Base-by-base conservation (phyloP, 92 coral and sea anemone genomes). In the Epizoanthus stellaris region DNA sequence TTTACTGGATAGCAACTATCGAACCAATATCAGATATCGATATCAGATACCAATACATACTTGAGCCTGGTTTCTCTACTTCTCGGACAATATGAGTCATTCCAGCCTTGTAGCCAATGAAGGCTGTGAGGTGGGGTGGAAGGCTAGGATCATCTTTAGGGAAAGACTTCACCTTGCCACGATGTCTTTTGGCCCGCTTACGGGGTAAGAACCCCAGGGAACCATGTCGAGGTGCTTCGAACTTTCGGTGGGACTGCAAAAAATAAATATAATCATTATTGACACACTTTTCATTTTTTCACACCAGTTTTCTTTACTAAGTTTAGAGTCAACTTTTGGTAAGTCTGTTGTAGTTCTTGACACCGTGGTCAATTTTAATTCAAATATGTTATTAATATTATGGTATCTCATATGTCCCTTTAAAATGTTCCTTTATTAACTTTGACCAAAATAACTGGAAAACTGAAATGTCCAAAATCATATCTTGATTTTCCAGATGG, bases 181-280 rank as follows among this genome's bases (percentile, higher is more conserved):
- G 94, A 76, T 97, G 99, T 72, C 93, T 90, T 73, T 93, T 97
- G 77, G 92, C 89, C 81, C 99, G 89, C 87, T 97, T 97, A 20
- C 99, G 99, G 75, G 99, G 99, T 84, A 97, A 87, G 91, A 97
- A 97, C 57, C 99, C 99, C 68, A 95, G 80, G 73, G 99, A 97
- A 68, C 99, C 99, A 77, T 97, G 99, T 61, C 99, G 92, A 4
- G 99, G 99, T 76, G 99, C 99, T 91, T 93, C 92, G 92, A 95
- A 97, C 92, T 97, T 97, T 76, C 99, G 87, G 86, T 97, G 99
- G 90, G 99, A 97, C 99, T 97, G 85, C 10, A 72, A 39, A 36
- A 13, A 77, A 77, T n/a, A 86, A 72, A 40, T 34, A 17, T 40
- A 25, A 1, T 16, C 20, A 21, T 21, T n/a, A 16, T 8, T 83